Evolutionary conservation across 92 coral and sea anemone species (phyloP), one percentile per base, ranked within the genome.

Genomic region (Actinostola sp.): DNA sequence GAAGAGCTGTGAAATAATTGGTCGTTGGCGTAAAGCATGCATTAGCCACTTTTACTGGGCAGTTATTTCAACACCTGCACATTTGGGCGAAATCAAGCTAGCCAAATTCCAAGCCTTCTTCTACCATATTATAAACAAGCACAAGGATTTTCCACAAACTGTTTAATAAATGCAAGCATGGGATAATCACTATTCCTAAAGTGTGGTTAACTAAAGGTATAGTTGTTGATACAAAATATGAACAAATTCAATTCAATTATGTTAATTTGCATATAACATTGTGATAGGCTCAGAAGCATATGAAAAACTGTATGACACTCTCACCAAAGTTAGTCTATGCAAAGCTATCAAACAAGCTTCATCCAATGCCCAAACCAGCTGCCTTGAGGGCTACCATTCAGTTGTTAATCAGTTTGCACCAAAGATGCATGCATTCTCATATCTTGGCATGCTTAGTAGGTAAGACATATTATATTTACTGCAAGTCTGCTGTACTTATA

Each of bases 21-120:
- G 83, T 1, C 73, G 73, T n/a, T 84, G 88, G 87, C 61, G 67
- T 24, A 89, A 84, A 60, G 89, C 93, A 30, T 80, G 89, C 65
- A 79, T 89, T 0, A 12, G 78, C 17, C 89, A 84, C 24, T 84
- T 84, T 19, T 79, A 89, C 74, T 80, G 93, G 89, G 61, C 89
- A 8, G 89, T 80, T 1, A 84, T 89, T 11, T 84, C 93, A 0
- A 77, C 81, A 2, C 51, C 45, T 52, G 72, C 50, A 8, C 64
- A 43, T 12, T 51, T 62, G 3, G 84, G 84, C 8, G 87, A 80
- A 59, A 56, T 89, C 23, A 80, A 46, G 54, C 45, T 59, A 28
- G 93, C 89, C 54, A 89, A 84, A 63, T 84, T 84, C 30, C 75
- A 84, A 1, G 59, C 93, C 2, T 89, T 80, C 59, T 69, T 84